Evolutionary conservation across 2,113 vertebrate genomes (phyloP), one percentile per base, ranked within the genome.

Genomic region (Malurus alboscapulatus): DNA sequence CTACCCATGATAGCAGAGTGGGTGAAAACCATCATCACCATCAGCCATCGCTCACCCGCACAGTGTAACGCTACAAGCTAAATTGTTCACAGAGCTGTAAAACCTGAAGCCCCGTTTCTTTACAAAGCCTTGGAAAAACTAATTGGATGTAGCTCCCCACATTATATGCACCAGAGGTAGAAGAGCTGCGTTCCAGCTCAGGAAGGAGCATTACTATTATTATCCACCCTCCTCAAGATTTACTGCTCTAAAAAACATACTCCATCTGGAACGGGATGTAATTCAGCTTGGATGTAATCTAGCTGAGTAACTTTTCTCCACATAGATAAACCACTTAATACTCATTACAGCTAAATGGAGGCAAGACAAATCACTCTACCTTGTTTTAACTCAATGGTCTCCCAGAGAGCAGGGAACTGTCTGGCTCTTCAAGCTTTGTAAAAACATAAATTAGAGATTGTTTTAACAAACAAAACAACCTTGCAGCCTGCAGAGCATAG

Each of bases 241-340:
- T 95, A 92, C 69, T 79, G 51, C 48, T 93, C 85, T 82, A 69
- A 88, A 90, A 96, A 90, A 89, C 76, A 84, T 25, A 94, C 90
- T 96, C 92, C 88, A 92, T 91, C 84, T 90, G 90, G 75, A 93
- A 90, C 2, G 13, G 58, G 68, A 74, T 72, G 50, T 82, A 94
- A 96, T 94, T 95, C 92, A 90, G 47, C 87, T 81, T 92, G 87
- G 82, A 82, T 88, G 50, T 82, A 96, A 93, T 93, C 91, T 88
- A 86, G 53, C 85, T 75, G 82, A 94, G 69, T 92, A 96, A 95
- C 88, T 91, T 93, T 82, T 91, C 69, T 84, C 73, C 87, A 94
- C 63, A 51, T 32, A 96, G 93, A 95, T 94, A 96, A 97, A 91
- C 76, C 88, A 95, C 87, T 96, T 95, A 95, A 93, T 95, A 93